Evolutionary conservation across 1,140 invertebrate genomes (phyloP), one percentile per base, ranked within the genome.

Genomic region (Sycobia sp.): DNA sequence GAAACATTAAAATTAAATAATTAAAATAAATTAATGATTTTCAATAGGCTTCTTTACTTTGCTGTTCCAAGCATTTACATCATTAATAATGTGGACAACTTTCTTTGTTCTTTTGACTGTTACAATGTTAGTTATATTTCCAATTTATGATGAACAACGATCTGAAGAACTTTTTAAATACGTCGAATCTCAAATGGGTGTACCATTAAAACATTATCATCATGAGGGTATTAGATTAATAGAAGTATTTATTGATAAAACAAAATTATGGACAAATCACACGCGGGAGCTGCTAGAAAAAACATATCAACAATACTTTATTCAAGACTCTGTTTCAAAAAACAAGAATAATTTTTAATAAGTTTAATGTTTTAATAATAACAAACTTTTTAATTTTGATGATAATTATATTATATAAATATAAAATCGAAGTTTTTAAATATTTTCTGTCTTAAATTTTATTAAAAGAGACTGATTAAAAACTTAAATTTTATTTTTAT

Each of bases 121-220:
- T 8, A 18, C 68, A 22, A n/a, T 55, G 10, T 14, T 75, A 8
- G 29, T 66, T 13, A 20, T 74, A 29, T 69, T 75, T 7, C 72
- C 75, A 14, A 47, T 71, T 38, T 71, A 68, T 39, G 63, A 73
- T 18, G 43, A 69, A 46, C 43, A 65, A 50, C 46, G 62, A 18
- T 67, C 70, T 0, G 68, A 75, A 16, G 41, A 51, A 3, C 46
- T 77, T 20, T 41, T 73, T 9, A 64, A 71, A 22, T 72, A 74
- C 27, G 46, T 76, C 9, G 67, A 77, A 63, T 50, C 5, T 4
- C 64, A 71, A 14, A 74, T 68, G 3, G 71, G 72, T 41, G 16
- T 77, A 25, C 72, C 68, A n/a, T 25, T 78, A 16, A 71, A 69
- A 18, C 32, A 55, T 57, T 76, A 76, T 68, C 69, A 73, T n/a